Base-by-base conservation (phyloP, 2,113 vertebrate genomes). In the Aldabrachelys gigantea region DNA sequence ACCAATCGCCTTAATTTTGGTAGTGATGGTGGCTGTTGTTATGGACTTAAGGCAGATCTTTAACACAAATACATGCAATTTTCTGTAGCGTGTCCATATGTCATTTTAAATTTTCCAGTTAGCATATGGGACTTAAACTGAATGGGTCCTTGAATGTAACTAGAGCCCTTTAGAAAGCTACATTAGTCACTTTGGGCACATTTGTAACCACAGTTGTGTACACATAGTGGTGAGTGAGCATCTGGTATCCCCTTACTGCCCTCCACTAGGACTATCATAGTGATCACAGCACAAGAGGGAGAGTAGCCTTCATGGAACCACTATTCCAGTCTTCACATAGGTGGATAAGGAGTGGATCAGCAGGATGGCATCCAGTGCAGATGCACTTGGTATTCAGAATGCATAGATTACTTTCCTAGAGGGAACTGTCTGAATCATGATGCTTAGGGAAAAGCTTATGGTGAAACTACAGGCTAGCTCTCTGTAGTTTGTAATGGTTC, bases 271-370 rank as follows among this genome's bases (percentile, higher is more conserved):
- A 19, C n/a, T n/a, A 35, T 7, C 31, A n/a, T 69, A n/a, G 62
- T 9, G 62, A n/a, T n/a, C 29, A 17, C 0, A 0, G n/a, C 54
- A 49, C 0, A 5, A 29, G 7, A 52, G 3, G n/a, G n/a, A 72
- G 79, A 85, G 56, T 69, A 27, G 41, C 2, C 19, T 79, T 87
- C 44, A n/a, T n/a, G 62, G 62, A 65, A 31, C 31, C 62, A 69
- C 62, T 35, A n/a, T 8, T 38, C 53, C n/a, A 11, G 11, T n/a
- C 57, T 27, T 49, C 47, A 14, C 6, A 17, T 25, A 75, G 59
- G 44, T 2, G 12, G 12, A 2, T 17, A 79, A 78, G 35, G 35
- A 86, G 16, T n/a, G 16, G 62, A 4, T n/a, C 16, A 35, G 16
- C 62, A 69, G 35, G 3, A 19, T 69, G 62, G 16, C 62, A n/a